Conservation (phyloP, 1,140 invertebrate genomes). For the Heterodera schachtii region DNA sequence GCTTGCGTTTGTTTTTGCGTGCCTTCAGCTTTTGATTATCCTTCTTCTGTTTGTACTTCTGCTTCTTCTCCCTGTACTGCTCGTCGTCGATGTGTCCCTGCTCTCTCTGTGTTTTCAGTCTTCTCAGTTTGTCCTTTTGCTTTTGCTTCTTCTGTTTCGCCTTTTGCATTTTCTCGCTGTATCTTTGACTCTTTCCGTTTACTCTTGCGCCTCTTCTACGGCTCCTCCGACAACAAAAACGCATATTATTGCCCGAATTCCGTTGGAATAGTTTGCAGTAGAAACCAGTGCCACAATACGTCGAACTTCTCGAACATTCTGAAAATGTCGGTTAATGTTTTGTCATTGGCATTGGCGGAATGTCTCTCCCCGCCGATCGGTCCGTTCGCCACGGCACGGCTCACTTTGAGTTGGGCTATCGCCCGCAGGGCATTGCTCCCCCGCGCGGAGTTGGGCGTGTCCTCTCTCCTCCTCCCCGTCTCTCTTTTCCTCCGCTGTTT, state of each 20-base stretch:
- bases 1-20: neutral
- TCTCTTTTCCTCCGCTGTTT: neutral
- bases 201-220: neutral
- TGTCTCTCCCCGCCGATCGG: no score
- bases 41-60: neutral
- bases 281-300: neutral
- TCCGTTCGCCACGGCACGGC: neutral
- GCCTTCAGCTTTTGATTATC: neutral
- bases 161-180: neutral
- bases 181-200: neutral
- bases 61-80: neutral
- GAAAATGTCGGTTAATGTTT: neutral
- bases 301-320: neutral
- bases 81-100: neutral
- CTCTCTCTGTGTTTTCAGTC: neutral
- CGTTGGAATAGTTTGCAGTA: neutral
- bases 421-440: neutral
- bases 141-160: neutral
- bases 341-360: no score
- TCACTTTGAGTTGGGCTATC: neutral
- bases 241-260: neutral
- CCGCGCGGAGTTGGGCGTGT: no score
- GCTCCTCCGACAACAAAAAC: neutral
- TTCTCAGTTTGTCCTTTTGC: neutral
- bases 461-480: neutral